Evolutionary conservation across 2,888 invertebrate species (phyloP).

Genomic region (Eupithecia subumbrata): DNA sequence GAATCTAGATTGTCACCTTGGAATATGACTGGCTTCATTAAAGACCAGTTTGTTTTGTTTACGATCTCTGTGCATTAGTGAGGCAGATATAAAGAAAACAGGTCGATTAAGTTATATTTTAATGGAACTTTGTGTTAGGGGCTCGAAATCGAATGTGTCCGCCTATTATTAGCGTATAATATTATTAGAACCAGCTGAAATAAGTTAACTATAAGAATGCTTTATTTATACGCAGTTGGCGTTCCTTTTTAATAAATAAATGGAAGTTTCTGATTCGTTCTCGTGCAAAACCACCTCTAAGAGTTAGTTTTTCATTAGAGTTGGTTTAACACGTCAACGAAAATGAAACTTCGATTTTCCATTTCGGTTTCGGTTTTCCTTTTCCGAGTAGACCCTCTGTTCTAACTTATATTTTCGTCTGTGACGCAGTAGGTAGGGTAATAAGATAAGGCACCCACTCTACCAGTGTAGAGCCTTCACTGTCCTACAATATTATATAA

Average conservation of each 20-base stretch:
- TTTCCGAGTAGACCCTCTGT: background rate
- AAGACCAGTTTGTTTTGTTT: conserved; percentile 30
- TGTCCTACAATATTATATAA: background rate
- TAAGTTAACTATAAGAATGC: too few relatives aligned
- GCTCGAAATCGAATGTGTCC: too few relatives aligned
- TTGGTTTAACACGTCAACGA: too few relatives aligned
- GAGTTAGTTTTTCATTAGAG: too few relatives aligned
- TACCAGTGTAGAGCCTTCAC: background rate
- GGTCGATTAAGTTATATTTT: background rate
- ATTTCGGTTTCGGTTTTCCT: too few relatives aligned
- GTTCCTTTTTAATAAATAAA: too few relatives aligned
- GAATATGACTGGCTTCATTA: conserved; percentile 44
- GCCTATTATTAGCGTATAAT: too few relatives aligned
- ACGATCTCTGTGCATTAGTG: conserved; percentile 11
- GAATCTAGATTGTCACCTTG: conserved; percentile 43
- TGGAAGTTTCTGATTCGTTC: too few relatives aligned
- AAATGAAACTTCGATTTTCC: too few relatives aligned
- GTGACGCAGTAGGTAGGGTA: background rate
- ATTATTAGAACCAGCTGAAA: too few relatives aligned
- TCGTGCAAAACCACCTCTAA: too few relatives aligned
- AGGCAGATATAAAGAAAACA: conserved; percentile 2
- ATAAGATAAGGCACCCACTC: background rate
- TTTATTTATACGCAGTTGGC: too few relatives aligned
- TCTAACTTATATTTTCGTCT: background rate
- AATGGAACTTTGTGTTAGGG: background rate